Evolutionary conservation across 2,888 invertebrate genomes (phyloP).

Genomic region (Magallana nippona): DNA sequence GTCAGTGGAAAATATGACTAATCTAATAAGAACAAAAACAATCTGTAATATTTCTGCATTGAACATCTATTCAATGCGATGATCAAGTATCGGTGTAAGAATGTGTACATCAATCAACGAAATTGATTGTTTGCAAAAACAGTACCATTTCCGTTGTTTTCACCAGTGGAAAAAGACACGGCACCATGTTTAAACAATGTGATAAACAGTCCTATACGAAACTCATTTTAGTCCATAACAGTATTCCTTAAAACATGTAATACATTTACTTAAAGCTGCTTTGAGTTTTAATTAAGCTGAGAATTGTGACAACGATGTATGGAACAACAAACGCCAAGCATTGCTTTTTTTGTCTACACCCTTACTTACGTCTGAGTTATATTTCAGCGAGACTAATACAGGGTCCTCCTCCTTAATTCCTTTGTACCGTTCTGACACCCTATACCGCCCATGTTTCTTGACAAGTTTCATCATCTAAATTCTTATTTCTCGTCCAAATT

Average conservation of each 20-base stretch:
- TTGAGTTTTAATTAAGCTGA: too few species aligned
- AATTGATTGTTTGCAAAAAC: constrained; percentile 20
- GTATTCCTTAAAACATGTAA: not conserved
- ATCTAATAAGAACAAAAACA: too few species aligned
- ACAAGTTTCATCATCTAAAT: constrained; percentile 19
- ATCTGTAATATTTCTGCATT: too few species aligned
- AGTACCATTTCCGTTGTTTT: not conserved
- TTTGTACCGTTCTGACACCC: not conserved
- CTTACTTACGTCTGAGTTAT: not conserved
- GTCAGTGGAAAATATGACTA: too few species aligned
- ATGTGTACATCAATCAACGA: not conserved
- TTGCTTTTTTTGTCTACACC: too few species aligned
- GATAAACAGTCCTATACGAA: not conserved
- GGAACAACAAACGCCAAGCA: too few species aligned
- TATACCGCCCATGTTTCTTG: not conserved
- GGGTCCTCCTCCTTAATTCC: not conserved
- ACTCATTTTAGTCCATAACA: not conserved
- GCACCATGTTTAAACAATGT: not conserved
- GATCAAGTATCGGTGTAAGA: not conserved
- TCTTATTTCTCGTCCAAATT: too few species aligned
- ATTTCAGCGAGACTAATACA: not conserved
- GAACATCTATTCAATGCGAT: not conserved
- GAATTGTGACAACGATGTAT: too few species aligned
- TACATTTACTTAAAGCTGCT: too few species aligned
- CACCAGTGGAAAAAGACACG: not conserved